These are phyloP conservation scores for Brachionus plicatilis DNA, from an alignment of 1,140 invertebrate genomes.

Conservation along the genomic window DNA sequence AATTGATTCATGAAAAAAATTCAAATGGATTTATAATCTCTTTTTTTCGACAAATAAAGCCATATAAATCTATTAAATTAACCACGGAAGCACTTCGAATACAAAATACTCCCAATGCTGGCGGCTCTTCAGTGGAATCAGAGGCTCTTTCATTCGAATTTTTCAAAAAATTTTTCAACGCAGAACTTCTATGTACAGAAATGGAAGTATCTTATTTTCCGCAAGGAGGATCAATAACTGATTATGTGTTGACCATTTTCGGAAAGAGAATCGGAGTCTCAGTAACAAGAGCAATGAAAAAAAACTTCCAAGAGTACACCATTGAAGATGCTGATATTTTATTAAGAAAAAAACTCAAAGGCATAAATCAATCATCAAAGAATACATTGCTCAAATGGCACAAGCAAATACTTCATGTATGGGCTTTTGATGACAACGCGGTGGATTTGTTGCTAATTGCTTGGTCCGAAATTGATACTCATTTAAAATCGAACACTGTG, in stretches of 20 bases:
- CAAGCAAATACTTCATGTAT: slow-evolving; percentile 51
- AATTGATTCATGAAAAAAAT: background rate
- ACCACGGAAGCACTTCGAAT: background rate
- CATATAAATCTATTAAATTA: slow-evolving; percentile 44
- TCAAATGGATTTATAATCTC: slow-evolving; percentile 9
- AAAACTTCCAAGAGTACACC: slow-evolving; percentile 44
- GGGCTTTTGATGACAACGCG: slow-evolving; percentile 43
- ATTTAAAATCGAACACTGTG: slow-evolving; percentile 47
- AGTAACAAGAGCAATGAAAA: slow-evolving; percentile 51
- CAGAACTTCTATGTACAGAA: slow-evolving; percentile 49
- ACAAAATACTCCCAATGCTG: slow-evolving; percentile 47
- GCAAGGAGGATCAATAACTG: slow-evolving; percentile 50
- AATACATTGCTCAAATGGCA: slow-evolving; percentile 48
- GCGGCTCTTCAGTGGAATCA: slow-evolving; percentile 50
- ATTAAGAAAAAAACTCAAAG: slow-evolving; percentile 50
- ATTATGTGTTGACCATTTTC: slow-evolving; percentile 48
- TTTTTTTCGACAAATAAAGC: slow-evolving; percentile 43
- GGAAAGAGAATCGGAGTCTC: slow-evolving; percentile 46
- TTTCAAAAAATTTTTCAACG: slow-evolving; percentile 47
- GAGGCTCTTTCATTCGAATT: slow-evolving; percentile 53
- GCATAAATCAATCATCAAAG: slow-evolving; percentile 46
- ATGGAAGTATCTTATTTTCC: slow-evolving; percentile 53
- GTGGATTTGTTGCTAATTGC: slow-evolving; percentile 44
- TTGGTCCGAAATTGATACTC: slow-evolving; percentile 42
- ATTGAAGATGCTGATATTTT: slow-evolving; percentile 46